Evolutionary conservation across 2,888 invertebrate genomes (phyloP).

Genomic region (Drosophila villosipedis): DNA sequence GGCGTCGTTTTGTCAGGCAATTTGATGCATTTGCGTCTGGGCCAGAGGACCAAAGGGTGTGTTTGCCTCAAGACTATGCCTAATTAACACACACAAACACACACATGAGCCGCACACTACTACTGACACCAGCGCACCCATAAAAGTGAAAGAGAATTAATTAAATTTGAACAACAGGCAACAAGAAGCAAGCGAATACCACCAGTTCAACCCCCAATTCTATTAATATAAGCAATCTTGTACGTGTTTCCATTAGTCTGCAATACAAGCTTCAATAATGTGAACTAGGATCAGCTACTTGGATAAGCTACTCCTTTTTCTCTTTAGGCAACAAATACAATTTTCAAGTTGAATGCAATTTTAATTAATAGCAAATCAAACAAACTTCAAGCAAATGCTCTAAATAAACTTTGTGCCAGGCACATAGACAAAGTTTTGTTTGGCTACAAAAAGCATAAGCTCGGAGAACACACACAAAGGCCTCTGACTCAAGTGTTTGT

Average conservation of each 20-base stretch:
- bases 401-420: constrained; percentile 38
- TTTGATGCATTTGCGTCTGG: constrained; percentile 71
- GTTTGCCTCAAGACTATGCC: constrained; percentile 60
- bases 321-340: constrained; percentile 66
- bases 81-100: constrained; percentile 68
- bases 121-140: constrained; percentile 49
- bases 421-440: constrained; percentile 50
- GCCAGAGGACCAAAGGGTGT: constrained; percentile 56
- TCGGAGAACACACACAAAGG: neutral
- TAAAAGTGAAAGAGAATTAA: constrained; percentile 70
- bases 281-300: neutral
- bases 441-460: constrained; percentile 64
- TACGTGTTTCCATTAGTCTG: constrained; percentile 81
- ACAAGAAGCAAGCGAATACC: constrained; percentile 12
- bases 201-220: neutral
- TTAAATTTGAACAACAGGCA: constrained; percentile 65
- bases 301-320: constrained; percentile 5
- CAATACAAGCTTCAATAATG: constrained; percentile 79
- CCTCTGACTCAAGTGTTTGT: constrained; percentile 46
- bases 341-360: constrained; percentile 81
- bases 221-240: constrained; percentile 70
- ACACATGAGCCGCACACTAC: neutral
- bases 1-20: constrained; percentile 65
- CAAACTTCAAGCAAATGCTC: constrained; percentile 64
- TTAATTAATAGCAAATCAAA: constrained; percentile 81